Evolutionary conservation across 2,888 invertebrate genomes (phyloP).

Genomic region (Aquatica leii): DNA sequence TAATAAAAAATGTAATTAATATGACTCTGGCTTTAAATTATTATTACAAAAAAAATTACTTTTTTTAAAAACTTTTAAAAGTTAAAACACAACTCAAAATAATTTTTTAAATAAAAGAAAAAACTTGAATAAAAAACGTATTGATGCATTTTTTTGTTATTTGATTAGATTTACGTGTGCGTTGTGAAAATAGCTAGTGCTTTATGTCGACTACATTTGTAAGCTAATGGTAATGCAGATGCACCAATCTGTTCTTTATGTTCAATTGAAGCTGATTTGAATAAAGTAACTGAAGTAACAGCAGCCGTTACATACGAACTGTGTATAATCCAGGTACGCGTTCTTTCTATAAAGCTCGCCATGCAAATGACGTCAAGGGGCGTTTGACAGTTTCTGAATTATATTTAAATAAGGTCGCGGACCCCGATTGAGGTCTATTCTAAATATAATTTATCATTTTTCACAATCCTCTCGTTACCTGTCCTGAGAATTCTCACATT

Average conservation of each 20-base stretch:
- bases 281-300: constrained; percentile 44
- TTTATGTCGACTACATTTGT: constrained; percentile 11
- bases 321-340: constrained; percentile 40
- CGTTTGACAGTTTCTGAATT: constrained; percentile 60
- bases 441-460: constrained; percentile 57
- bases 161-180: too few relatives aligned
- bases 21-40: too few relatives aligned
- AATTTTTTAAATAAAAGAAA: too few relatives aligned
- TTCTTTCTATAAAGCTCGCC: constrained; percentile 45
- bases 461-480: constrained; percentile 56
- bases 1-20: too few relatives aligned
- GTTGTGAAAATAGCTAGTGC: too few relatives aligned
- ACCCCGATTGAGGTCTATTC: constrained; percentile 49
- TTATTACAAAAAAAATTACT: too few relatives aligned
- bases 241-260: constrained; percentile 34
- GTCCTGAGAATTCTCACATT: constrained; percentile 51
- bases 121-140: background rate
- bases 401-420: constrained; percentile 58
- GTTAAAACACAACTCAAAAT: too few relatives aligned
- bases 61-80: too few relatives aligned
- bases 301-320: constrained; percentile 34
- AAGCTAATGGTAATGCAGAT: constrained; percentile 26
- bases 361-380: constrained; percentile 58
- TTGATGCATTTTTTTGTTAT: too few relatives aligned
- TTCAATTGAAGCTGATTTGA: constrained; percentile 51